Base-by-base conservation (phyloP, 1,140 invertebrate species). In the Papilio xuthus region DNA sequence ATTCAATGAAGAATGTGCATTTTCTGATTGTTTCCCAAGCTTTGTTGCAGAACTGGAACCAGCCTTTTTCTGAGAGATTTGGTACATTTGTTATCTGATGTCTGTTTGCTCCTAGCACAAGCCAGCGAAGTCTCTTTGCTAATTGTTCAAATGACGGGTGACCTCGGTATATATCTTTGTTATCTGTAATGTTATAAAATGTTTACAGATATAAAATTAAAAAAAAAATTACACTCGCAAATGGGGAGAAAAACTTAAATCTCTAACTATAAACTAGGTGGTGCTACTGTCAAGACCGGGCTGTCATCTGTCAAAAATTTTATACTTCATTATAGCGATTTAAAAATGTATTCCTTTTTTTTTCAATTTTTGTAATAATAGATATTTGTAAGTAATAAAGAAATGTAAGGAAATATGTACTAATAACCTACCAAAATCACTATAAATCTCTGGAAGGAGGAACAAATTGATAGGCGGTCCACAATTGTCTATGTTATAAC, bases 1-100 rank as follows among this genome's bases (percentile, higher is more conserved):
- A 98, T 88, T 98, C 97, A 74, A 97, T 95, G 86, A 97, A 97
- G 80, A 98, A 95, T 53, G 96, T 96, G 83, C 97, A 97, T 86
- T 98, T 98, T 83, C 96, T 97, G 9, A 98, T 96, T 18, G 96
- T 95, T 78, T 98, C 97, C 96, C 97, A 97, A 0, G 96, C 96
- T 94, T 97, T 97, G 23, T 95, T 95, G 82, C 97, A 96, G 91
- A 97, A 98, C 79, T 97, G 96, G 85, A 97, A 95, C 96, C 96
- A 97, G 82, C 95, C 96, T 88, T 95, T 96, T 88, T 97, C 96
- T 1, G 96, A 96, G 28, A 97, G 86, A 77, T 95, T 93, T 44
- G 95, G 93, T 1, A 94, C 89, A 74, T 96, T 95, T 0, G 96
- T 96, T 72, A 97, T 93, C 72, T 95, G 94, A 88, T 95, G 95